These are phyloP conservation scores for Drosophila eugracilis DNA, from an alignment of 1,140 invertebrate genomes.

Conservation along the genomic window DNA sequence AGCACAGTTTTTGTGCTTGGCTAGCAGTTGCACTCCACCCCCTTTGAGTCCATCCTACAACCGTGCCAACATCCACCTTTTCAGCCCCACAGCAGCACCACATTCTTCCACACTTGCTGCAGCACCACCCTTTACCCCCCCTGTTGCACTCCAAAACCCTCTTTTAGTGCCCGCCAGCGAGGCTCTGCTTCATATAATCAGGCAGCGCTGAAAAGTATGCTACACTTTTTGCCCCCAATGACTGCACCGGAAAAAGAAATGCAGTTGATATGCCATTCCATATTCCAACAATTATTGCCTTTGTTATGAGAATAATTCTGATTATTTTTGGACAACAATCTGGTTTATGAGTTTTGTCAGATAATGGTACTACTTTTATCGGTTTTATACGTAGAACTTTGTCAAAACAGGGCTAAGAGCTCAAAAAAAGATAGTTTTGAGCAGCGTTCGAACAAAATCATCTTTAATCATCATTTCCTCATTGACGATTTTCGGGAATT, in stretches of 20 bases:
- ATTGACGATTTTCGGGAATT: no score
- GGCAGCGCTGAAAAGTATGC: slow-evolving; percentile 78
- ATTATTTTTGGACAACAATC: no score
- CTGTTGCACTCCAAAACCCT: not conserved
- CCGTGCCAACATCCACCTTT: no score
- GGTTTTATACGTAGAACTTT: no score
- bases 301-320: no score
- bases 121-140: not conserved
- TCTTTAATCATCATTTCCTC: no score
- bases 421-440: no score
- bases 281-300: not conserved
- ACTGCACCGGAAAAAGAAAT: slow-evolving; percentile 9
- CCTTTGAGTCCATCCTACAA: not conserved
- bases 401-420: no score
- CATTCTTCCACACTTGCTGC: slow-evolving; percentile 27
- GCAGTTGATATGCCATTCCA: not conserved
- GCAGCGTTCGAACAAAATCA: no score
- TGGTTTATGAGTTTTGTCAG: no score
- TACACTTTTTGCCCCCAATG: slow-evolving; percentile 63
- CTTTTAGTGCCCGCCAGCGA: slow-evolving; percentile 20
- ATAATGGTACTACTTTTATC: no score
- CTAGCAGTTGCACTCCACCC: slow-evolving; percentile 33
- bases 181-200: slow-evolving; percentile 66
- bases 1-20: slow-evolving; percentile 53
- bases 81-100: slow-evolving; percentile 1